Conservation (phyloP, 2,797 vertebrate species). For the Sphenodon punctatus region DNA sequence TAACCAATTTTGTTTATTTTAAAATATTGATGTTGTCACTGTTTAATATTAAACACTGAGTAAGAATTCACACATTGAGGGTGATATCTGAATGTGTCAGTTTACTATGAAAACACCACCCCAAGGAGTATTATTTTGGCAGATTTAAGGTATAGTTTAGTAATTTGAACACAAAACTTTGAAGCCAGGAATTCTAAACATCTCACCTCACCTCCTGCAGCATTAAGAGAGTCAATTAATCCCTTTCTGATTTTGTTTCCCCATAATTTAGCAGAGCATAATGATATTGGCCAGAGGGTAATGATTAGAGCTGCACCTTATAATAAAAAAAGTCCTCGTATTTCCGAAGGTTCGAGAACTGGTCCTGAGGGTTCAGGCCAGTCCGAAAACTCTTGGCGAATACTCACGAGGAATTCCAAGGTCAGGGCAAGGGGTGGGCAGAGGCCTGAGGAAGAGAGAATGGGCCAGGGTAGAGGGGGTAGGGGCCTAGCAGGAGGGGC, state of each 20-base stretch:
- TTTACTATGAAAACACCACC: conserved; percentile 77
- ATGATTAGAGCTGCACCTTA: too few relatives aligned
- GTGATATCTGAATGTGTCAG: conserved; percentile 73
- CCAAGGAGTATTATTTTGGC: conserved; percentile 68
- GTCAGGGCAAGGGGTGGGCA: too few relatives aligned
- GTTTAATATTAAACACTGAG: conserved; percentile 75
- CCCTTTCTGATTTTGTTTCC: not conserved
- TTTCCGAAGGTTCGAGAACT: too few relatives aligned
- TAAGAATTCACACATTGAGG: conserved; percentile 78
- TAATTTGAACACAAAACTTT: conserved; percentile 33
- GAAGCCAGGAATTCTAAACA: conserved; percentile 26
- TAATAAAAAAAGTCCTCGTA: too few relatives aligned
- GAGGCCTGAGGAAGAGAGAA: too few relatives aligned
- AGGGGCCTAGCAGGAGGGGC: too few relatives aligned
- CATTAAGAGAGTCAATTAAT: not conserved
- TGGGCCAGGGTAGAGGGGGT: too few relatives aligned
- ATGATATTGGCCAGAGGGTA: not conserved
- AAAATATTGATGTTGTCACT: conserved; percentile 77
- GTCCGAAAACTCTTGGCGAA: too few relatives aligned
- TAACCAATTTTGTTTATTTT: conserved; percentile 73
- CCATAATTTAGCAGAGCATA: not conserved
- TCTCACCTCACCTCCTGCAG: conserved; percentile 20
- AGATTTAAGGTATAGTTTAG: conserved; percentile 62
- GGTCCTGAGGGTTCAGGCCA: too few relatives aligned
- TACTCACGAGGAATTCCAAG: too few relatives aligned